Percentiles rank a stretch among this genome's conserved stretches.
phyloP scores from a whole-genome alignment of 2,888 invertebrate genomes.

The Gandaritis pyraliata region DNA sequence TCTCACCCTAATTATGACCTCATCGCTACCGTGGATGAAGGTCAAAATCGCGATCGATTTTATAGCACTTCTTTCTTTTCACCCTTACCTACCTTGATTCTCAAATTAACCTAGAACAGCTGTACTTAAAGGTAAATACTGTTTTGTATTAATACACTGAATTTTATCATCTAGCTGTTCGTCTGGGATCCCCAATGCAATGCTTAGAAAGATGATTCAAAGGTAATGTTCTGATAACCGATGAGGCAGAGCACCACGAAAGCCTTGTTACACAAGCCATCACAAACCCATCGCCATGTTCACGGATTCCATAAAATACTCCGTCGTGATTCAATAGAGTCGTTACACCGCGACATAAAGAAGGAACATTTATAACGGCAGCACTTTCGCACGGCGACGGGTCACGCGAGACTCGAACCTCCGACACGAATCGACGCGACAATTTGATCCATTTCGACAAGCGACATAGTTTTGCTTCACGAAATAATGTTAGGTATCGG shows the following conservation, averaged over 20 bases:
- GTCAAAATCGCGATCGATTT: constrained; percentile 23
- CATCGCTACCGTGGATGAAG: constrained; percentile 17
- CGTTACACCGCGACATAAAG: constrained; percentile 44
- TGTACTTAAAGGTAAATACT: background rate
- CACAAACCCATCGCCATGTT: constrained; percentile 39
- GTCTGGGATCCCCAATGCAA: no score
- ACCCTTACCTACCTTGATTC: constrained; percentile 5
- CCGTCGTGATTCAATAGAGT: constrained; percentile 46
- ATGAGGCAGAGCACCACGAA: constrained; percentile 22
- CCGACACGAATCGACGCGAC: constrained; percentile 37
- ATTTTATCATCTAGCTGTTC: background rate
- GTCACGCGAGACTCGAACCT: constrained; percentile 44
- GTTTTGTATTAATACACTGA: no score
- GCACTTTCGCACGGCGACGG: constrained; percentile 45
- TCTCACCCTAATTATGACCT: constrained; percentile 22
- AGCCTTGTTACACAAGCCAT: constrained; percentile 34
- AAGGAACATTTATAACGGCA: constrained; percentile 43
- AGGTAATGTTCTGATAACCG: constrained; percentile 24
- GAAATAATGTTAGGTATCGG: constrained; percentile 6
- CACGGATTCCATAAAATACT: constrained; percentile 43
- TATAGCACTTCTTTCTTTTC: constrained; percentile 7
- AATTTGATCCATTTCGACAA: constrained; percentile 47
- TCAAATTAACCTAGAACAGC: background rate
- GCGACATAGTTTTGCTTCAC: constrained; percentile 24
- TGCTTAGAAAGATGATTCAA: background rate